Evolutionary conservation across 2,888 invertebrate genomes (phyloP).

Genomic region (Phortica okadai): DNA sequence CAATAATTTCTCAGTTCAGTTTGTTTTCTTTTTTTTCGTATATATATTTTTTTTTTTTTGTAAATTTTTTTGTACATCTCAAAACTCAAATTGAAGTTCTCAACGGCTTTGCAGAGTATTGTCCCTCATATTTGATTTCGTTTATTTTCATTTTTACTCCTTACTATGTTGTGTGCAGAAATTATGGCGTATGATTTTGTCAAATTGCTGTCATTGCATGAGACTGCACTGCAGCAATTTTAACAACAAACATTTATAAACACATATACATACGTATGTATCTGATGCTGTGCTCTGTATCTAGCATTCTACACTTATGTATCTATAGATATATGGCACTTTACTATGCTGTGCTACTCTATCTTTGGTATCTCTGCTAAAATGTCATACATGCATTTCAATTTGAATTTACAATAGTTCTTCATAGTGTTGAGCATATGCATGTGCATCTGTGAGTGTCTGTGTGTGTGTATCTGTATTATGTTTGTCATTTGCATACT

Average conservation of each 20-base stretch:
- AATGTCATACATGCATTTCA: conserved; percentile 53
- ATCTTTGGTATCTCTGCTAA: conserved; percentile 34
- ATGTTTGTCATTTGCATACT: conserved; percentile 57
- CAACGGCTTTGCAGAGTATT: conserved; percentile 2
- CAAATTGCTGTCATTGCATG: conserved; percentile 41
- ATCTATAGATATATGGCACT: conserved; percentile 2
- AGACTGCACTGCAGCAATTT: conserved; percentile 5
- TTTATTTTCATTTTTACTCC: conserved; percentile 21
- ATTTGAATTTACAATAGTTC: conserved; percentile 55
- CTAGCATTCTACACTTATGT: neutral
- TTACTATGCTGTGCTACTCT: conserved; percentile 35
- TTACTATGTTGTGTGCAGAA: conserved; percentile 18
- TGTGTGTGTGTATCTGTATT: conserved; percentile 22
- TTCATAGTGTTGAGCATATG: neutral
- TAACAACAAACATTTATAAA: neutral
- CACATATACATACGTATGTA: neutral
- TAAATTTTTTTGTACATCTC: neutral
- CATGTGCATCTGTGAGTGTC: conserved; percentile 11
- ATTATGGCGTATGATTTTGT: conserved; percentile 48
- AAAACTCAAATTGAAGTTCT: neutral
- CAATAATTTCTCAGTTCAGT: conserved; percentile 30
- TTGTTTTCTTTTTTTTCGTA: conserved; percentile 7
- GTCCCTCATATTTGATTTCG: conserved; percentile 28
- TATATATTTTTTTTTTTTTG: too few relatives aligned
- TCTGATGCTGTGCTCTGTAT: neutral